Conservation (phyloP, 2,888 invertebrate species). For the Ochropacha duplaris region DNA sequence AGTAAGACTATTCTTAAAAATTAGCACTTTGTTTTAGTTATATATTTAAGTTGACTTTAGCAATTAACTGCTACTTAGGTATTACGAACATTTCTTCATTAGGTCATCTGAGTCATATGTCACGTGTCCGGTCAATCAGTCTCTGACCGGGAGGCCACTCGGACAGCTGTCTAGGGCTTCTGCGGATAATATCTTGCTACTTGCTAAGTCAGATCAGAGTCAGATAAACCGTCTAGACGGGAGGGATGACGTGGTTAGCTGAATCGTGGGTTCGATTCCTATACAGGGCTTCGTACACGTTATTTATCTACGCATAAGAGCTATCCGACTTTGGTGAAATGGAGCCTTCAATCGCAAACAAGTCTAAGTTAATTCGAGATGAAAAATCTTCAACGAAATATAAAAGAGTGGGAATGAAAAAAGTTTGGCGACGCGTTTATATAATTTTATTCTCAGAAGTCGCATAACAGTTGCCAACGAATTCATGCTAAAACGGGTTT, state of each 20-base stretch:
- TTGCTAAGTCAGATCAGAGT: neutral
- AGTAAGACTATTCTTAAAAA: too few relatives aligned
- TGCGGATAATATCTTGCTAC: neutral
- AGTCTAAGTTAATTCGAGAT: too few relatives aligned
- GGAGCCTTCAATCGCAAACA: too few relatives aligned
- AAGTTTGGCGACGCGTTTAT: neutral
- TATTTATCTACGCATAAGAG: too few relatives aligned
- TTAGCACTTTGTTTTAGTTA: too few relatives aligned
- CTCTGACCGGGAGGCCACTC: conserved; percentile 3
- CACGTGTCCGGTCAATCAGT: conserved; percentile 2
- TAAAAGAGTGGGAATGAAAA: neutral
- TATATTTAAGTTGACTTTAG: neutral
- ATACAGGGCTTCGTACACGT: too few relatives aligned
- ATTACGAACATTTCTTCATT: neutral
- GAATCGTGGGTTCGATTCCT: too few relatives aligned
- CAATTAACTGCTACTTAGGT: neutral
- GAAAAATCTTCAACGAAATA: neutral
- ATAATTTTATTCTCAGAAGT: neutral
- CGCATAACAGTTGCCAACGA: conserved; percentile 27
- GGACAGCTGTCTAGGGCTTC: conserved; percentile 25
- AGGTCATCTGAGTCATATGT: conserved; percentile 27
- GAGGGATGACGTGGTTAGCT: too few relatives aligned
- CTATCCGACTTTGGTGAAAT: too few relatives aligned
- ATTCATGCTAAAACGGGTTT: conserved; percentile 47
- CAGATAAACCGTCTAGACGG: neutral